Percentiles rank a stretch among this genome's conserved stretches.
Conservation (phyloP, 2,888 invertebrate species). For the Margaritifera margaritifera region DNA sequence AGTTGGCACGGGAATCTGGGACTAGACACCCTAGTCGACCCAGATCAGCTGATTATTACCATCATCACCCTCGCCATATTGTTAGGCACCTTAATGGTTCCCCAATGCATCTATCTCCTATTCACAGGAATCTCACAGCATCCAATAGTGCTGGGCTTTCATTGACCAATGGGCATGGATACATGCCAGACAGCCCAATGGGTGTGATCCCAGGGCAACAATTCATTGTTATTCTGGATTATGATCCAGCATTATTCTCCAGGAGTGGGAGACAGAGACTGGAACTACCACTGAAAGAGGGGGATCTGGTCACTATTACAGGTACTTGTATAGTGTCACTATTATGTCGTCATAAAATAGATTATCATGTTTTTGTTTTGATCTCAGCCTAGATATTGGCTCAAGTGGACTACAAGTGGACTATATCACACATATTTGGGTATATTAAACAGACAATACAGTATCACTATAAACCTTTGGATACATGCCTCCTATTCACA, state of each 20-base stretch:
- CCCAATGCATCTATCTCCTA: not conserved
- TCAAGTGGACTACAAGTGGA: too few relatives aligned
- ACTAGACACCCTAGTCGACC: slow-evolving; percentile 23
- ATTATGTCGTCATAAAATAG: not conserved
- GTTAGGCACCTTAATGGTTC: not conserved
- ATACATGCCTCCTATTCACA: too few relatives aligned
- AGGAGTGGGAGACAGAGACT: slow-evolving; percentile 56
- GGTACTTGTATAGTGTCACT: slow-evolving; percentile 40
- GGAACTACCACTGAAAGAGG: slow-evolving; percentile 63
- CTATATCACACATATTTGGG: too few relatives aligned
- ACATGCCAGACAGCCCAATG: not conserved
- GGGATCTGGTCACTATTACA: slow-evolving; percentile 60
- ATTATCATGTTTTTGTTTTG: not conserved
- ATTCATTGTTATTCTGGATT: slow-evolving; percentile 61
- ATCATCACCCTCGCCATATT: slow-evolving; percentile 9
- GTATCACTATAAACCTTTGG: too few relatives aligned
- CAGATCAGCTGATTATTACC: slow-evolving; percentile 30
- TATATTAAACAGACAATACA: too few relatives aligned
- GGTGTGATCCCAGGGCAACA: slow-evolving; percentile 1
- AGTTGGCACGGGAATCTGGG: slow-evolving; percentile 27
- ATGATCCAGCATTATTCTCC: slow-evolving; percentile 60
- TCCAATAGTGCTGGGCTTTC: slow-evolving; percentile 5
- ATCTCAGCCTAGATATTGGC: too few relatives aligned
- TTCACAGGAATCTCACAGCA: slow-evolving; percentile 19
- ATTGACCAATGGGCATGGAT: slow-evolving; percentile 8